phyloP scores from a whole-genome alignment of 2,888 invertebrate species.

The Ophioninae sp. region DNA sequence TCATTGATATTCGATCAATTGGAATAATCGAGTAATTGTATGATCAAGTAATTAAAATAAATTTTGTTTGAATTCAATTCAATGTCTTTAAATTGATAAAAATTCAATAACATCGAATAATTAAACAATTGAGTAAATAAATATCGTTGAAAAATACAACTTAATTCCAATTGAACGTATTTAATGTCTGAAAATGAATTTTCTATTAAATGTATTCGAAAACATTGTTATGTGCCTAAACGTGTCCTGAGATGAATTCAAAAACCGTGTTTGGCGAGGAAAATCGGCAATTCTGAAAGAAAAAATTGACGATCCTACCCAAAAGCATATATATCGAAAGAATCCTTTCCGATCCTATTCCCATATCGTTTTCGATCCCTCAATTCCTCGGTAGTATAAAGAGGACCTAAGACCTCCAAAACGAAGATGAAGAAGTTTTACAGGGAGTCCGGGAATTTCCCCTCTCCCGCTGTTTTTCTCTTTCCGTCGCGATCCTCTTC shows the following conservation, averaged over 20 bases:
- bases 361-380: conserved; percentile 50
- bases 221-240: too few relatives aligned
- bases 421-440: conserved; percentile 44
- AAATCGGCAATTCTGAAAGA: conserved; percentile 13
- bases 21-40: too few relatives aligned
- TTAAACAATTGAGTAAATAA: too few relatives aligned
- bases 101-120: too few relatives aligned
- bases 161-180: too few relatives aligned
- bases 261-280: conserved; percentile 6
- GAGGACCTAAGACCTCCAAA: conserved; percentile 1
- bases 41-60: too few relatives aligned
- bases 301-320: conserved; percentile 16
- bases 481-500: neutral
- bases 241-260: too few relatives aligned
- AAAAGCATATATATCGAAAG: conserved; percentile 25
- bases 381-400: conserved; percentile 21
- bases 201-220: neutral
- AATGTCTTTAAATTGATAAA: too few relatives aligned
- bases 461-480: conserved; percentile 10
- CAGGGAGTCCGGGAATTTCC: conserved; percentile 18
- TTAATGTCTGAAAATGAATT: too few relatives aligned
- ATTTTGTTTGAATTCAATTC: too few relatives aligned
- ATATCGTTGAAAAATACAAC: too few relatives aligned
- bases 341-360: conserved; percentile 53
- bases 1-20: too few relatives aligned